A percentile compares a stretch with the other conserved stretches of the same genome.
Evolutionary conservation across 2,888 invertebrate genomes (phyloP).

Genomic region (Dendrolimus houi): DNA sequence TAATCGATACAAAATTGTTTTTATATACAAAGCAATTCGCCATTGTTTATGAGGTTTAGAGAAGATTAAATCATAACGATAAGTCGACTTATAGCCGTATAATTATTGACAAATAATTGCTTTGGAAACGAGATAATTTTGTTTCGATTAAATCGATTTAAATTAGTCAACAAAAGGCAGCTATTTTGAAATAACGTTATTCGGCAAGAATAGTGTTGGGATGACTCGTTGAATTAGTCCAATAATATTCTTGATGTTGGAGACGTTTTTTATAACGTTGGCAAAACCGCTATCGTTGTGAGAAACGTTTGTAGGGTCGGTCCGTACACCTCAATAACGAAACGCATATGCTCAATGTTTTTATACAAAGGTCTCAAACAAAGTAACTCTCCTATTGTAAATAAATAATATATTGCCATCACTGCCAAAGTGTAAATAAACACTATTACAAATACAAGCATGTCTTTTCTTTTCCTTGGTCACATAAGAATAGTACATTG

Average conservation of each 20-base stretch:
- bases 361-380: slow-evolving; percentile 54
- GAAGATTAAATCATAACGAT: neutral
- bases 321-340: slow-evolving; percentile 9
- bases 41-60: slow-evolving; percentile 1
- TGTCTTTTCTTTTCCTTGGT: slow-evolving; percentile 5
- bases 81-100: neutral
- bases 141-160: neutral
- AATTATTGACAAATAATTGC: neutral
- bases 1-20: neutral
- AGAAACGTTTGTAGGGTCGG: neutral
- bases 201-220: slow-evolving; percentile 4
- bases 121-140: neutral
- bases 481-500: neutral
- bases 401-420: slow-evolving; percentile 65
- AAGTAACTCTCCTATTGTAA: slow-evolving; percentile 72
- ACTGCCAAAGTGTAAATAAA: slow-evolving; percentile 77
- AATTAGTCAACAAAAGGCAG: slow-evolving; percentile 4
- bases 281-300: neutral
- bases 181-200: slow-evolving; percentile 14
- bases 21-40: neutral
- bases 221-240: neutral
- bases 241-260: neutral
- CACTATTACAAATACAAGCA: slow-evolving; percentile 36
- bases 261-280: slow-evolving; percentile 4
- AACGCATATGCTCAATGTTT: slow-evolving; percentile 39